phyloP scores from a whole-genome alignment of 1,140 invertebrate genomes.

The Drosophila burlai region DNA sequence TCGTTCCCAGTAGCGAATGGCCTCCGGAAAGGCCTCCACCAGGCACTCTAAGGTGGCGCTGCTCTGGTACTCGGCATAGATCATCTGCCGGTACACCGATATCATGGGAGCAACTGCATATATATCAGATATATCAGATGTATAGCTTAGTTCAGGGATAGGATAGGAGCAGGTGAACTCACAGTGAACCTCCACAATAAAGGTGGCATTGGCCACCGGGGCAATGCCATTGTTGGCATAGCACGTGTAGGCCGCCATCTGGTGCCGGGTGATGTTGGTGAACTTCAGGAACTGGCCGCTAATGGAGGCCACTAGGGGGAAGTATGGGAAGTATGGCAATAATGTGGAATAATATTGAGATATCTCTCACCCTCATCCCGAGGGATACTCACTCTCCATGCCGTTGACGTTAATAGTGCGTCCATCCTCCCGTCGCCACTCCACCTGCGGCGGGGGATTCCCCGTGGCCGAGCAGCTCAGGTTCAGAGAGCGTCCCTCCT shows the following conservation, averaged over 20 bases:
- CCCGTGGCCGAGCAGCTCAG: conserved; percentile 92
- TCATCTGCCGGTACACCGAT: conserved; percentile 90
- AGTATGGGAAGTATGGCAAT: too few relatives aligned
- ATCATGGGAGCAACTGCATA: conserved; percentile 92
- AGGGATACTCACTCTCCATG: conserved; percentile 68
- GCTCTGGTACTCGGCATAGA: conserved; percentile 90
- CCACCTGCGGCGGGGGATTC: conserved; percentile 90
- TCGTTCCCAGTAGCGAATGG: conserved; percentile 94
- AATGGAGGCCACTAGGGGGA: conserved; percentile 87
- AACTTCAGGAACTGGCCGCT: conserved; percentile 92
- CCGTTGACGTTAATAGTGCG: conserved; percentile 87
- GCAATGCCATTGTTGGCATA: conserved; percentile 95
- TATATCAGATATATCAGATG: not conserved
- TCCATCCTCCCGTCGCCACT: conserved; percentile 91
- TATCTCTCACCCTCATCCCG: too few relatives aligned
- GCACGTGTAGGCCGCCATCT: conserved; percentile 95
- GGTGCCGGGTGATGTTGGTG: conserved; percentile 92
- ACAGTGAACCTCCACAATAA: conserved; percentile 95
- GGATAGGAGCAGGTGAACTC: conserved; percentile 85
- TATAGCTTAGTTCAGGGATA: not conserved
- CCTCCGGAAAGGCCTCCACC: conserved; percentile 94
- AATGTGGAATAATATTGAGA: too few relatives aligned
- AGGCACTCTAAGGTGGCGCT: conserved; percentile 92
- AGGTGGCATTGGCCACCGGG: conserved; percentile 92
- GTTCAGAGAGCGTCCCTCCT: conserved; percentile 91